Conservation (phyloP, 2,888 invertebrate species). For the Mechanitis mazaeus region DNA sequence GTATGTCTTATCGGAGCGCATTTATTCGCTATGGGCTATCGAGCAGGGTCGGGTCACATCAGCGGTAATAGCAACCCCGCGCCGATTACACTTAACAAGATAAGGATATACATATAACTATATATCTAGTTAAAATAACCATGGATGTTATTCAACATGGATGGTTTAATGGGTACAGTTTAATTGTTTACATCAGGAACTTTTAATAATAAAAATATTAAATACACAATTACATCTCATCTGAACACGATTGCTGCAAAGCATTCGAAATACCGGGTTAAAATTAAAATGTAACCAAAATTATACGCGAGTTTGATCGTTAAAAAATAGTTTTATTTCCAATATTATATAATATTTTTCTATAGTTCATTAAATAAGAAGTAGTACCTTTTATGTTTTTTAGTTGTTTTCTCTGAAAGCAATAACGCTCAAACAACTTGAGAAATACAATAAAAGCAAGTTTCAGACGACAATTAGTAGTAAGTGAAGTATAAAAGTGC, state of each 20-base stretch:
- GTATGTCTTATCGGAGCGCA: constrained; percentile 31
- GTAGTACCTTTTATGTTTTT: not conserved
- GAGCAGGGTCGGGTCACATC: constrained; percentile 49
- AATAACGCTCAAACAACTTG: constrained; percentile 1
- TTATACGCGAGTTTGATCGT: too few species aligned
- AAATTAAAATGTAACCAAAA: too few species aligned
- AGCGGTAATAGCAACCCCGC: constrained; percentile 60
- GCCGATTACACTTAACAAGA: constrained; percentile 61
- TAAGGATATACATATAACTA: not conserved
- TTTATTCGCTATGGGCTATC: constrained; percentile 50
- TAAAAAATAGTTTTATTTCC: too few species aligned
- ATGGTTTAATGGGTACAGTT: too few species aligned
- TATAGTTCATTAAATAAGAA: not conserved
- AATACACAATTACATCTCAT: not conserved
- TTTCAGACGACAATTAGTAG: constrained; percentile 1
- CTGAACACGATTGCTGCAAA: too few species aligned
- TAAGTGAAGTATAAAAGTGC: constrained; percentile 10
- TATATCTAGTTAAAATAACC: too few species aligned
- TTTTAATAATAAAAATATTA: not conserved
- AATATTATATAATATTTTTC: too few species aligned
- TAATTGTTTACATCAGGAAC: too few species aligned
- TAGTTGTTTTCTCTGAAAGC: not conserved
- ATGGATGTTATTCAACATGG: too few species aligned
- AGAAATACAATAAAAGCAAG: constrained; percentile 1
- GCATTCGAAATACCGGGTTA: too few species aligned